phyloP scores from a whole-genome alignment of 2,797 vertebrate species.

The Brachymystax lenok region DNA sequence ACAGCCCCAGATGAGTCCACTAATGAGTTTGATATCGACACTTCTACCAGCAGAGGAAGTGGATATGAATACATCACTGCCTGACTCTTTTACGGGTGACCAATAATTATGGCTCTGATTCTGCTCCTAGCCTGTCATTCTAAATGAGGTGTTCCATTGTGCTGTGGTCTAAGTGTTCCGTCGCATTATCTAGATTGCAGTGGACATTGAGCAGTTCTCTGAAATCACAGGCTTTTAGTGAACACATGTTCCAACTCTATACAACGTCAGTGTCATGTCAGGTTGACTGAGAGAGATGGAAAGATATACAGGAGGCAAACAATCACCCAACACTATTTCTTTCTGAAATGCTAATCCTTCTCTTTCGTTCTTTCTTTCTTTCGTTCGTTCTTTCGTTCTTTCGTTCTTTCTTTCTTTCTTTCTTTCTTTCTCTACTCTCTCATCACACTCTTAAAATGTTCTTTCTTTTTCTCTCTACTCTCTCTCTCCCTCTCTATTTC shows the following conservation, averaged over 20 bases:
- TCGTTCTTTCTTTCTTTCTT: neutral
- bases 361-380: neutral
- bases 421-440: neutral
- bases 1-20: neutral
- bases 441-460: constrained; percentile 13
- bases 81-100: neutral
- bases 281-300: too few species aligned
- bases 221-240: neutral
- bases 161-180: neutral
- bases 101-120: neutral
- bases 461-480: too few species aligned
- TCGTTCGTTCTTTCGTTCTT: neutral
- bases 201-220: neutral
- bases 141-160: neutral
- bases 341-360: too few species aligned
- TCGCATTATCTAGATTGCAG: neutral
- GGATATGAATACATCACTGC: neutral
- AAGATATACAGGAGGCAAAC: too few species aligned
- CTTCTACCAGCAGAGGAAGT: neutral
- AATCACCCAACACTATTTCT: too few species aligned
- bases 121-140: neutral
- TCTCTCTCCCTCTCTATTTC: too few species aligned
- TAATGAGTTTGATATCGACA: neutral
- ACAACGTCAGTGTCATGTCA: neutral
- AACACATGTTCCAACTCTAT: neutral